phyloP scores from a whole-genome alignment of 2,888 invertebrate genomes.

The Ommatoiulus sabulosus region DNA sequence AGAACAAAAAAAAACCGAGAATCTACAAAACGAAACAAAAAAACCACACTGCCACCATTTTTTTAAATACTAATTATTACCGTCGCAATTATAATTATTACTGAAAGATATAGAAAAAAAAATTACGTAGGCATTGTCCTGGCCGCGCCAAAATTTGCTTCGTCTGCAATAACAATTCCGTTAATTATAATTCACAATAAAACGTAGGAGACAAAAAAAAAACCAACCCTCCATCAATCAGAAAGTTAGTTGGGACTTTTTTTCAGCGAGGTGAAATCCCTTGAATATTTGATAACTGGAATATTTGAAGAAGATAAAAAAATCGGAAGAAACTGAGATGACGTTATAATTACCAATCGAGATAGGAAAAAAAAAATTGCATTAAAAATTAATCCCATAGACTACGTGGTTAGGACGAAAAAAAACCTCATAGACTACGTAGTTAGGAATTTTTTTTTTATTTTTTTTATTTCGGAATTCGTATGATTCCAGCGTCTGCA shows the following conservation, averaged over 20 bases:
- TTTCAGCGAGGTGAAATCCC: not conserved
- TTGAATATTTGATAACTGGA: slow-evolving; percentile 31
- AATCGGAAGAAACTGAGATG: not conserved
- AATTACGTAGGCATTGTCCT: not conserved
- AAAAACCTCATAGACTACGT: not conserved
- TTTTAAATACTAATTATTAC: slow-evolving; percentile 41
- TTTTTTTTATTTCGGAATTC: not conserved
- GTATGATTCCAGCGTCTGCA: not conserved
- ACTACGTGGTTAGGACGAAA: not conserved
- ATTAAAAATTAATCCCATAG: slow-evolving; percentile 13
- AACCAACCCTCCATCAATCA: not conserved
- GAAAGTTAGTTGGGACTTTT: not conserved
- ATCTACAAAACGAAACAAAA: not conserved
- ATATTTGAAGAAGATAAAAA: slow-evolving; percentile 31
- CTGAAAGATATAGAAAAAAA: not conserved
- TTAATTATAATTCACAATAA: slow-evolving; percentile 24
- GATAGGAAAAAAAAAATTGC: not conserved
- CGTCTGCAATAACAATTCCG: not conserved
- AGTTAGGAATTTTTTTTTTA: not conserved
- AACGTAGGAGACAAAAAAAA: not conserved
- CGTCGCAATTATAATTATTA: slow-evolving; percentile 34
- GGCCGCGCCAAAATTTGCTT: not conserved
- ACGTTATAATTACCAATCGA: not conserved
- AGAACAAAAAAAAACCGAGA: not conserved
- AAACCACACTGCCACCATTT: slow-evolving; percentile 25